Percentiles rank a stretch among this genome's conserved stretches.
Conservation (phyloP, 2,797 vertebrate genomes). For the Peromyscus melanophrys region DNA sequence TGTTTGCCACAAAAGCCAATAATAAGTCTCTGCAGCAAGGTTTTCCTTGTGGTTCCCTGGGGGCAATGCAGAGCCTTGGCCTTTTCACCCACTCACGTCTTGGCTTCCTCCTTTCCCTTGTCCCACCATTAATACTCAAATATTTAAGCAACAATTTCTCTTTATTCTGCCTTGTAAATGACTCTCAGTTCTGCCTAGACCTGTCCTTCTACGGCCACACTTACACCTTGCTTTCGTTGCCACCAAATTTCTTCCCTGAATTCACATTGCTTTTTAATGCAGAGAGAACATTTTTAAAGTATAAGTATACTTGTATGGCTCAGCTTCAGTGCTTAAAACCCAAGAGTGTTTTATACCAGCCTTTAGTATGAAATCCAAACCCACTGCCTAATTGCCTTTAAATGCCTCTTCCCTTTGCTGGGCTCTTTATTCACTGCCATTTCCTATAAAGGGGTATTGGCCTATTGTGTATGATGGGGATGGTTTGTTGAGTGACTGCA, state of each 20-base stretch:
- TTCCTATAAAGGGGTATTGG: background rate
- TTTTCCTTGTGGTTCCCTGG: background rate
- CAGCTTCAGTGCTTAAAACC: background rate
- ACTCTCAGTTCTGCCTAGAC: background rate
- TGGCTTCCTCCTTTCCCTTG: background rate
- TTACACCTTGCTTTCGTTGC: background rate
- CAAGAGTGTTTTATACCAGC: background rate
- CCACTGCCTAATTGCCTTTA: background rate
- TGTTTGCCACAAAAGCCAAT: background rate
- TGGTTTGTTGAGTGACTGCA: background rate
- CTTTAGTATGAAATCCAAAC: background rate
- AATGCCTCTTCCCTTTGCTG: conserved; percentile 21
- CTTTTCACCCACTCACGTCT: rapidly evolving
- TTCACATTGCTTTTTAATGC: background rate
- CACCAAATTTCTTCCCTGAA: background rate
- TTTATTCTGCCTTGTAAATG: background rate
- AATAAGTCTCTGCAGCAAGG: rapidly evolving
- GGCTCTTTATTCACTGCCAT: background rate
- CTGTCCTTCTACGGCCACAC: background rate
- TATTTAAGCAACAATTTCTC: background rate
- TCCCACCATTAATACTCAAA: background rate
- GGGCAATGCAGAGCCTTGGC: background rate
- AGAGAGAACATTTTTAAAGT: background rate
- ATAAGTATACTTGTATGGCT: background rate
- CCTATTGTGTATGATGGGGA: background rate